These are phyloP conservation scores for Pyrochroa serraticornis DNA, from an alignment of 2,888 invertebrate species.

Conservation along the genomic window DNA sequence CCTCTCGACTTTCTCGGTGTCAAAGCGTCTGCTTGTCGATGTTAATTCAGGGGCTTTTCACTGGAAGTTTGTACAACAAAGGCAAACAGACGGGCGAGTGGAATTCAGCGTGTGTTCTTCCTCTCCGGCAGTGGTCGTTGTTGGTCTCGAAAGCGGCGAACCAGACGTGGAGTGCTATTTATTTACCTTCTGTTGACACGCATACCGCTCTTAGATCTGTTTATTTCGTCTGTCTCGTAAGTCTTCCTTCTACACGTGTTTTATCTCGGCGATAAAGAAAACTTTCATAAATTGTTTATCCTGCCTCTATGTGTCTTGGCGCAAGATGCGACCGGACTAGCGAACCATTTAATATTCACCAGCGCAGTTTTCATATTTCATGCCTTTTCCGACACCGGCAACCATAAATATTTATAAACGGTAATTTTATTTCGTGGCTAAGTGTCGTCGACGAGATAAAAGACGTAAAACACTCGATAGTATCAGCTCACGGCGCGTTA, in stretches of 20 bases:
- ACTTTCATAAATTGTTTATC: slow-evolving; percentile 22
- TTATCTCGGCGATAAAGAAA: slow-evolving; percentile 27
- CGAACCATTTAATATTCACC: background rate
- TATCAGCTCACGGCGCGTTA: background rate
- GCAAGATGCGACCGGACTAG: slow-evolving; percentile 2
- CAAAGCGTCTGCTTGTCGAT: no score
- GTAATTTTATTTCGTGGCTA: background rate
- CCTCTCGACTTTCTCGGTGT: no score
- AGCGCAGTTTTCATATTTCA: slow-evolving; percentile 2
- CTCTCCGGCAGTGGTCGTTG: no score
- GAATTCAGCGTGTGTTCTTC: no score
- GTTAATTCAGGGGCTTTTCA: no score
- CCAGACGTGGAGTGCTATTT: slow-evolving; percentile 10
- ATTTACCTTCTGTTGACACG: slow-evolving; percentile 32
- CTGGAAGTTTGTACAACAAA: no score
- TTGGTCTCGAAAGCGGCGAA: no score
- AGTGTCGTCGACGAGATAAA: background rate
- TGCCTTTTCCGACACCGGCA: background rate
- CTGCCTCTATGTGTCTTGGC: slow-evolving; percentile 9
- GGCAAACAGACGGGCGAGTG: no score
- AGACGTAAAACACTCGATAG: no score
- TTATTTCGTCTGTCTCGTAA: slow-evolving; percentile 31
- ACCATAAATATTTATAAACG: background rate
- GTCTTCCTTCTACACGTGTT: slow-evolving; percentile 33
- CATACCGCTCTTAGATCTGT: slow-evolving; percentile 28